Conservation (phyloP, 2,888 invertebrate species). For the Agriopis marginaria region DNA sequence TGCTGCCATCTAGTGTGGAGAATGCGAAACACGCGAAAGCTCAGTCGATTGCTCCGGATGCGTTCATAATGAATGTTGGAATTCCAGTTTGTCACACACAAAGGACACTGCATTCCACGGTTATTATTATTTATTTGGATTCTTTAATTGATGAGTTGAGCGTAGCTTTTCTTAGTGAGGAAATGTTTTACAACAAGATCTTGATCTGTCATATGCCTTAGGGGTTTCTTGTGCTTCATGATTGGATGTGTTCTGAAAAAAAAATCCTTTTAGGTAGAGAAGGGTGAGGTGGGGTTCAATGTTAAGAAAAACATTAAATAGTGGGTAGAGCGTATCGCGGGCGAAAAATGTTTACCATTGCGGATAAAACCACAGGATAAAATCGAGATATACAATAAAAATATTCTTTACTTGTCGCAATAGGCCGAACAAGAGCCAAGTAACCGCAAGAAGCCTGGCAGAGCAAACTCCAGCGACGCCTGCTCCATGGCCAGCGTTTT, state of each 20-base stretch:
- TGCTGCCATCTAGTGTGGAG: slow-evolving; percentile 74
- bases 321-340: too few relatives aligned
- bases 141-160: slow-evolving; percentile 62
- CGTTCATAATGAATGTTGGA: slow-evolving; percentile 61
- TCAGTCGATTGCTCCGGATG: slow-evolving; percentile 71
- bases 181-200: slow-evolving; percentile 69
- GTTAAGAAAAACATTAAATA: too few relatives aligned
- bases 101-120: slow-evolving; percentile 24
- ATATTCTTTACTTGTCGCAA: slow-evolving; percentile 57
- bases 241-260: slow-evolving; percentile 45
- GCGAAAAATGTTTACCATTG: not conserved
- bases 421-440: slow-evolving; percentile 58
- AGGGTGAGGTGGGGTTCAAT: too few relatives aligned
- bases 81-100: slow-evolving; percentile 57
- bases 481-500: slow-evolving; percentile 67
- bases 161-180: slow-evolving; percentile 62
- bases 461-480: slow-evolving; percentile 65
- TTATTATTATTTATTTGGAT: slow-evolving; percentile 44
- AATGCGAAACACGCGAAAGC: slow-evolving; percentile 72
- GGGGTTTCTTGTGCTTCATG: slow-evolving; percentile 48
- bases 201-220: slow-evolving; percentile 62
- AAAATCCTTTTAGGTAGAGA: slow-evolving; percentile 4
- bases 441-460: slow-evolving; percentile 67
- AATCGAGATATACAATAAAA: not conserved
- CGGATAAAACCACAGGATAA: not conserved